Evolutionary conservation across 2,888 invertebrate species (phyloP), one percentile per base, ranked within the genome.

Genomic region (Eilema caniola): DNA sequence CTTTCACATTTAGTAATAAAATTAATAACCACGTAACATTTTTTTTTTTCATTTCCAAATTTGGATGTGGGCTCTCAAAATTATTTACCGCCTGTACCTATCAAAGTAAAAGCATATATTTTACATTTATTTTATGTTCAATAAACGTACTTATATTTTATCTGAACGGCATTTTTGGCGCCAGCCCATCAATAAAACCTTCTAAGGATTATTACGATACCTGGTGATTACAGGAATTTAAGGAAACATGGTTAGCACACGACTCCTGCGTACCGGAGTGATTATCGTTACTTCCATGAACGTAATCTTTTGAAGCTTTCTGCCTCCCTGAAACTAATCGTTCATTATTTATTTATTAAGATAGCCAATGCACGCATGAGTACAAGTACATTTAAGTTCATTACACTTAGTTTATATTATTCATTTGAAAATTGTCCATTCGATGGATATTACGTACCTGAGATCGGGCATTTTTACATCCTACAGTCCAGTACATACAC

Each of bases 141-240:
- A 53, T 53, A 53, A 53, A 53, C 53, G n/a, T 20, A n/a, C n/a
- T n/a, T 53, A 53, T 53, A 53, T 53, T 53, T 53, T 25, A 7
- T 16, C 16, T 16, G 16, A 59, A 16, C 1, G 25, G 25, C 16
- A 59, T 25, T 59, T 59, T 28, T 7, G 59, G 24, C 16, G 24
- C 24, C 24, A 14, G 28, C 7, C 64, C 53, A 64, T 31, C 53
- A 16, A 31, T 65, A 65, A 64, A 65, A 20, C 28, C 41, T 41
- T 41, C 20, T 63, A 47, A 31, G 11, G 53, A 53, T 24, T 12
- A 25, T n/a, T 14, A 53, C 20, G 28, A 53, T 11, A n/a, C 20
- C 28, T 28, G n/a, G 25, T 47, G 8, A 53, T 64, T 28, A 64
- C n/a, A 53, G 23, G 64, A 53, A 53, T 64, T 53, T 64, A 64